Conservation (phyloP, 2,113 vertebrate species). For the Cheilinus undulatus region DNA sequence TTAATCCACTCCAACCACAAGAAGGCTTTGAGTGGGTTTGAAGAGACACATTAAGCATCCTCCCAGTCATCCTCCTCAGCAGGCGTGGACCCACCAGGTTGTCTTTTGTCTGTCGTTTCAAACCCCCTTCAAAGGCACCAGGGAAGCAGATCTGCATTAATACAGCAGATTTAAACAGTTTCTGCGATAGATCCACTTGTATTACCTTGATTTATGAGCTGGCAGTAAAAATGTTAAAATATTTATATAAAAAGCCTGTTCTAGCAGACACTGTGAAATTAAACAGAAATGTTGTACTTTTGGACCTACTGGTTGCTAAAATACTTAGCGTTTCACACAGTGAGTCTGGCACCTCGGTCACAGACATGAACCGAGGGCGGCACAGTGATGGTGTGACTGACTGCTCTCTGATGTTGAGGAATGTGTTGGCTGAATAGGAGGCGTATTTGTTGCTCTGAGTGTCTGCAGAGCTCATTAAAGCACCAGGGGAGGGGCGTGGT, state of each 20-base stretch:
- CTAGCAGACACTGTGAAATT: background rate
- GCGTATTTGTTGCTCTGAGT: slow-evolving; percentile 49
- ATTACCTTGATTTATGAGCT: background rate
- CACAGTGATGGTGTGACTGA: slow-evolving; percentile 9
- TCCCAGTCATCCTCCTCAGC: slow-evolving; percentile 28
- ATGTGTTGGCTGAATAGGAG: slow-evolving; percentile 73
- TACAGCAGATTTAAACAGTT: slow-evolving; percentile 13
- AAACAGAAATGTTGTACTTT: background rate
- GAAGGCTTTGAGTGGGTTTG: slow-evolving; percentile 36
- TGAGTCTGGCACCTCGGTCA: background rate
- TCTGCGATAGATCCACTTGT: slow-evolving; percentile 8
- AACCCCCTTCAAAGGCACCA: slow-evolving; percentile 19
- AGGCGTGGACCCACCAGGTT: slow-evolving; percentile 42
- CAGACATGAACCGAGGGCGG: background rate
- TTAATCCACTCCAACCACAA: slow-evolving; percentile 19
- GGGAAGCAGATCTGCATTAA: slow-evolving; percentile 39
- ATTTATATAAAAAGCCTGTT: background rate
- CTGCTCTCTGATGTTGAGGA: slow-evolving; percentile 61
- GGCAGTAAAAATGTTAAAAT: background rate
- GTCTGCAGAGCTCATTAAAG: slow-evolving; percentile 68
- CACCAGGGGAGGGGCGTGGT: slow-evolving; percentile 38
- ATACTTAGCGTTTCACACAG: background rate
- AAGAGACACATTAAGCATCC: slow-evolving; percentile 38
- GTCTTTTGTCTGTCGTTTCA: slow-evolving; percentile 42
- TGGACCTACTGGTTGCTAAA: too few relatives aligned